A percentile compares a stretch with the other conserved stretches of the same genome.
Conservation (phyloP, 2,113 vertebrate genomes). For the Pogona vitticeps region DNA sequence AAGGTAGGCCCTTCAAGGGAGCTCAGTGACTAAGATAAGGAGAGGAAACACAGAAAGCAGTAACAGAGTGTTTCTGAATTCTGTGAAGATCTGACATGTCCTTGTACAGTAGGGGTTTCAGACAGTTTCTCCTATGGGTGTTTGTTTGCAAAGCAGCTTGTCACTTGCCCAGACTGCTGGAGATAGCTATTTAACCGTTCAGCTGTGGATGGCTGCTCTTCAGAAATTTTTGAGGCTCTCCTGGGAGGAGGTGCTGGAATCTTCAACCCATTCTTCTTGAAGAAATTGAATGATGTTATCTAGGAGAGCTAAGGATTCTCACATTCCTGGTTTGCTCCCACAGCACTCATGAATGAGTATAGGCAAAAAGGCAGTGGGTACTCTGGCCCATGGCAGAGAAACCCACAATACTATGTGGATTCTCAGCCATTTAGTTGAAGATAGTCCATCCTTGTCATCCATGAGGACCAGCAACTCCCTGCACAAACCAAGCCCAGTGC, state of each 20-base stretch:
- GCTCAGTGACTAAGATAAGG: neutral
- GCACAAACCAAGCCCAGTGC: neutral
- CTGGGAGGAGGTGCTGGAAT: neutral
- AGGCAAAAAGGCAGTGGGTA: neutral
- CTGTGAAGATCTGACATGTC: neutral
- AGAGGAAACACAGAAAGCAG: neutral
- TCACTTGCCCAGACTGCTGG: neutral
- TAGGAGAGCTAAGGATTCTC: too few relatives aligned
- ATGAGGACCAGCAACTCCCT: neutral
- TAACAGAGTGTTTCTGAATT: neutral
- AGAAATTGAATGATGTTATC: too few relatives aligned
- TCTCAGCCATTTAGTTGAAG: too few relatives aligned
- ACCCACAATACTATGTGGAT: too few relatives aligned
- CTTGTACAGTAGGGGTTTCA: neutral
- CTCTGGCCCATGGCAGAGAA: neutral
- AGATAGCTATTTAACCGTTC: accelerated
- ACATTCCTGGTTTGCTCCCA: too few relatives aligned
- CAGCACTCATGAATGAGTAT: too few relatives aligned
- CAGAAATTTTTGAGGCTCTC: neutral
- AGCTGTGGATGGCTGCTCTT: too few relatives aligned
- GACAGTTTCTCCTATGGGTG: accelerated
- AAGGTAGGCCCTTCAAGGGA: neutral
- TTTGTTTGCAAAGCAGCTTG: neutral
- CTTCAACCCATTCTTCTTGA: neutral
- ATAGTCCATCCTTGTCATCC: neutral